These are phyloP conservation scores for Crematogaster levior DNA, from an alignment of 2,888 invertebrate genomes.

Conservation along the genomic window DNA sequence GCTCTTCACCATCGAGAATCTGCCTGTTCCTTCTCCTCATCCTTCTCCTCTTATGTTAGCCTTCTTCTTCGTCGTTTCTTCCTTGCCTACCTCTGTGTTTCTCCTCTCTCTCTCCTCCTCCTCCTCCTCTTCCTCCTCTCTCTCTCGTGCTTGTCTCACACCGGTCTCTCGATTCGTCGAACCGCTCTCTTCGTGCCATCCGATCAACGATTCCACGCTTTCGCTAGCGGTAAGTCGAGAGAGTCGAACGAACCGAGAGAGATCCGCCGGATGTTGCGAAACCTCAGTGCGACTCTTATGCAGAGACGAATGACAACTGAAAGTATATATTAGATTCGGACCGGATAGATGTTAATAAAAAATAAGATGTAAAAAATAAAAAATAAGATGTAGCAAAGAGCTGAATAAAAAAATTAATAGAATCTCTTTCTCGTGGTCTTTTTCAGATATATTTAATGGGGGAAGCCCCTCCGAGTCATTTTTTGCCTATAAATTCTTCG, in stretches of 20 bases:
- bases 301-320: slow-evolving; percentile 2
- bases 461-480: not conserved
- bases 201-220: slow-evolving; percentile 56
- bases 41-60: slow-evolving; percentile 46
- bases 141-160: slow-evolving; percentile 7
- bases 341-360: not conserved
- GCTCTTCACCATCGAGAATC: slow-evolving; percentile 76
- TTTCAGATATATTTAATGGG: not conserved
- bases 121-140: slow-evolving; percentile 26
- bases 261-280: slow-evolving; percentile 44
- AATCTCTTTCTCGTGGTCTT: not conserved
- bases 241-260: slow-evolving; percentile 14
- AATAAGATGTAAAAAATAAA: not conserved
- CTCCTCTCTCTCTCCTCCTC: slow-evolving; percentile 24
- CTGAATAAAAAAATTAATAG: slow-evolving; percentile 12
- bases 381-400: not conserved
- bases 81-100: slow-evolving; percentile 21
- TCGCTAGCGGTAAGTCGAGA: slow-evolving; percentile 40
- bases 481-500: not conserved
- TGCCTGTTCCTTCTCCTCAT: slow-evolving; percentile 59
- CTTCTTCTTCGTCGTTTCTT: slow-evolving; percentile 55
- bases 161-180: slow-evolving; percentile 55
- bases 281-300: not conserved
- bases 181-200: slow-evolving; percentile 28
- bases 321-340: not conserved